Evolutionary conservation across 2,797 vertebrate genomes (phyloP).

Genomic region (Schizopygopsis pylzovi): DNA sequence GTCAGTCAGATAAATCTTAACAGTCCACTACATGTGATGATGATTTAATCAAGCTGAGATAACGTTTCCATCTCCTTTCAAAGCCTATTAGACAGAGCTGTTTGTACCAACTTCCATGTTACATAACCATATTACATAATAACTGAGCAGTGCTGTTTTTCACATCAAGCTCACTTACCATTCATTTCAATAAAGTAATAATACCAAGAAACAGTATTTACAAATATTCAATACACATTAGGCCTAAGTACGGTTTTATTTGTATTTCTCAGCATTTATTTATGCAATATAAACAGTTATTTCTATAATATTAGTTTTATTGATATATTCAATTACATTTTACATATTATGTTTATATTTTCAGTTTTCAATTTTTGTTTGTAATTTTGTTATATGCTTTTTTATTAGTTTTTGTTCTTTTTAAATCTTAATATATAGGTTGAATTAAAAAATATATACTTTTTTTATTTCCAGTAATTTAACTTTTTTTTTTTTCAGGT

Average conservation of each 20-base stretch:
- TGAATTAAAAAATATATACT: too few relatives aligned
- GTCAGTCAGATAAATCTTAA: neutral
- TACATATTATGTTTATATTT: neutral
- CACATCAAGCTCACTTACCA: neutral
- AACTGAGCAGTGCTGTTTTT: conserved; percentile 20
- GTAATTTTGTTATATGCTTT: neutral
- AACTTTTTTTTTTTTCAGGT: too few relatives aligned
- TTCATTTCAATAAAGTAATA: neutral
- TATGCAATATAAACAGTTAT: neutral
- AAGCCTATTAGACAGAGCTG: conserved; percentile 2
- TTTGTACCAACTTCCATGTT: conserved; percentile 56
- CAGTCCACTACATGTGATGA: neutral
- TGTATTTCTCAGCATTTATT: neutral
- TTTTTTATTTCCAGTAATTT: neutral
- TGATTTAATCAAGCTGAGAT: conserved; percentile 7
- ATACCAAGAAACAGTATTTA: neutral
- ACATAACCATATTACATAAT: conserved; percentile 70
- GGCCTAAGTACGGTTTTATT: neutral
- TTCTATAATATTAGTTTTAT: neutral
- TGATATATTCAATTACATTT: neutral
- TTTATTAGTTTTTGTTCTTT: neutral
- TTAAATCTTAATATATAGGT: neutral
- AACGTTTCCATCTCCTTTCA: neutral
- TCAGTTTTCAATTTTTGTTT: neutral
- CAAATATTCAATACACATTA: neutral